A percentile compares a stretch with the other conserved stretches of the same genome.
phyloP scores from a whole-genome alignment of 2,113 vertebrate genomes.

The Epinephelus fuscoguttatus region DNA sequence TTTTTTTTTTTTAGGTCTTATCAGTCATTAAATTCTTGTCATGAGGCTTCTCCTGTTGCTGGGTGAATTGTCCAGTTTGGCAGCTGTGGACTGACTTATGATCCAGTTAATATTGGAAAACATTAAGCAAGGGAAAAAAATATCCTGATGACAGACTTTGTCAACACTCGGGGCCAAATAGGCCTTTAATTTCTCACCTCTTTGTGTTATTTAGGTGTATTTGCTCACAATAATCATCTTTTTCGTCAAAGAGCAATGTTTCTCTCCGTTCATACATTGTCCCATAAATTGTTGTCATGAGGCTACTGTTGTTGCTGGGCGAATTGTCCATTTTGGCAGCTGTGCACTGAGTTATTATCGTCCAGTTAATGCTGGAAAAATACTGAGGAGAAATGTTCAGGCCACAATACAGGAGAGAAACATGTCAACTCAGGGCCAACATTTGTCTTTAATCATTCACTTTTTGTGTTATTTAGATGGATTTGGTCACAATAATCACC shows the following conservation, averaged over 20 bases:
- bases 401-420: no score
- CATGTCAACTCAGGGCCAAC: no score
- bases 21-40: neutral
- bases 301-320: no score
- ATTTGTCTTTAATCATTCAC: no score
- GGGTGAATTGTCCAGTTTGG: slow-evolving; percentile 14
- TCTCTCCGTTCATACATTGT: neutral
- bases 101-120: neutral
- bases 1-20: neutral
- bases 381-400: no score
- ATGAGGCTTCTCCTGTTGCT: neutral
- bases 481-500: no score
- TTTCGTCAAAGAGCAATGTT: neutral
- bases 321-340: no score
- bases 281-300: no score
- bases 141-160: neutral
- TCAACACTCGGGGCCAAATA: no score
- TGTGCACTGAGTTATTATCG: no score
- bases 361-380: no score
- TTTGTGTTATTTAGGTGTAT: neutral
- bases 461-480: no score
- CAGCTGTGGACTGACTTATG: slow-evolving; percentile 18
- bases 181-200: neutral
- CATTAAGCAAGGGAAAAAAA: neutral
- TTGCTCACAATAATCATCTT: neutral